These are phyloP conservation scores for Hydropsyche betteni DNA, from an alignment of 2,888 invertebrate genomes.

Conservation along the genomic window DNA sequence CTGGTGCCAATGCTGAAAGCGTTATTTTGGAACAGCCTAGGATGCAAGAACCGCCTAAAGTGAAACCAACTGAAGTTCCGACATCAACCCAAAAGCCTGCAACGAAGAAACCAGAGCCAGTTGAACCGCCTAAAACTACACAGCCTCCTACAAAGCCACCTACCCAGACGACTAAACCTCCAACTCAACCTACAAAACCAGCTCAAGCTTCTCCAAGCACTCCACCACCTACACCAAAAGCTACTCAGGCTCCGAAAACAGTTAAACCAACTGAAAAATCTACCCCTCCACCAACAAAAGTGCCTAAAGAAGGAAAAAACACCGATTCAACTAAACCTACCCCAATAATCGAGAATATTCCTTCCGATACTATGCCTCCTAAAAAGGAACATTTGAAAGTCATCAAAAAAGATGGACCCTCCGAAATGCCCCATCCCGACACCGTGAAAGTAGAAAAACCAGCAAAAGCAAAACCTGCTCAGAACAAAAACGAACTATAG, in stretches of 20 bases:
- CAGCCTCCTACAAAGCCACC: conserved; percentile 51
- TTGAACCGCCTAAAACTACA: conserved; percentile 49
- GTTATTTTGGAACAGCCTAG: conserved; percentile 45
- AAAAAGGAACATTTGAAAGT: conserved; percentile 67
- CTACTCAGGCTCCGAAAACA: conserved; percentile 54
- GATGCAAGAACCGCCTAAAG: conserved; percentile 56
- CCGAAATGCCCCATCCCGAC: conserved; percentile 61
- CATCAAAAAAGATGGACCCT: conserved; percentile 68
- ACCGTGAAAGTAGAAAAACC: neutral
- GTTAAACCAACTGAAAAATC: conserved; percentile 47
- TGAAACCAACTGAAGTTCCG: conserved; percentile 53
- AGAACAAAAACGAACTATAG: conserved; percentile 19
- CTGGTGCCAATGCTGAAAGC: conserved; percentile 55
- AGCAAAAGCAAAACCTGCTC: neutral
- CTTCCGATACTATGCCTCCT: conserved; percentile 66
- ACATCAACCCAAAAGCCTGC: conserved; percentile 44
- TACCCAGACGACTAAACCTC: conserved; percentile 52
- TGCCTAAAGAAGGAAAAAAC: conserved; percentile 47
- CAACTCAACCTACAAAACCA: conserved; percentile 52
- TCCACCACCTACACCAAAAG: conserved; percentile 58
- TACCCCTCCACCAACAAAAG: conserved; percentile 50
- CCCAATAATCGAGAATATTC: conserved; percentile 64
- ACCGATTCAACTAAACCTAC: conserved; percentile 40
- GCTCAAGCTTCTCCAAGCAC: conserved; percentile 58
- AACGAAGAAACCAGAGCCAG: conserved; percentile 49